Percentiles rank a stretch among this genome's conserved stretches.
Conservation (phyloP, 1,140 invertebrate species). For the Lordiphosa collinella region DNA sequence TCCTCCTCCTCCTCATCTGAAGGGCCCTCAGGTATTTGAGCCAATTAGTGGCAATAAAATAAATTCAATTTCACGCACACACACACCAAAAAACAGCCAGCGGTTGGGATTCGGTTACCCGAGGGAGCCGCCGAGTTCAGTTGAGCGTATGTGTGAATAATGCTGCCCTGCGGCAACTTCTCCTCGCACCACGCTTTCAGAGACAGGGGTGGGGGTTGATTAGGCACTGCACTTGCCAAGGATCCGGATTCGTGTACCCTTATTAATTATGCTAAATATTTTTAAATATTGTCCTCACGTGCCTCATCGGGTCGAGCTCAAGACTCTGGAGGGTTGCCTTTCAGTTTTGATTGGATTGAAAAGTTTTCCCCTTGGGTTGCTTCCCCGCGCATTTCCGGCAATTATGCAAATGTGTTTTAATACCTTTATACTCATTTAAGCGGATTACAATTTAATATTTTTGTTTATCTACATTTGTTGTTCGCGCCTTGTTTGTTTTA, state of each 20-base stretch:
- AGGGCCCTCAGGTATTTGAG: slow-evolving; percentile 71
- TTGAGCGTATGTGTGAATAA: slow-evolving; percentile 76
- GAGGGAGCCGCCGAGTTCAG: slow-evolving; percentile 21
- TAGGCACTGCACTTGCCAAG: slow-evolving; percentile 66
- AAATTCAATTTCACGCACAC: slow-evolving; percentile 75
- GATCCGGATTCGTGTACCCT: slow-evolving; percentile 23
- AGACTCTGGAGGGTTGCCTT: slow-evolving; percentile 45
- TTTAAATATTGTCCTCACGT: slow-evolving; percentile 80
- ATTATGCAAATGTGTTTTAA: slow-evolving; percentile 79
- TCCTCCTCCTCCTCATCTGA: too few species aligned
- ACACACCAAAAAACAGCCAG: slow-evolving; percentile 23
- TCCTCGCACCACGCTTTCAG: slow-evolving; percentile 17
- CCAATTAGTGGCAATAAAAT: slow-evolving; percentile 79
- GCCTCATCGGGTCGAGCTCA: slow-evolving; percentile 20
- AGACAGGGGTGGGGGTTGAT: slow-evolving; percentile 64
- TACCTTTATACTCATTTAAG: slow-evolving; percentile 78
- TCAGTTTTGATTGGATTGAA: slow-evolving; percentile 68
- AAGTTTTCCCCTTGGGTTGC: slow-evolving; percentile 16
- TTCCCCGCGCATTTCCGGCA: slow-evolving; percentile 31
- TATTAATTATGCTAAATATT: slow-evolving; percentile 79
- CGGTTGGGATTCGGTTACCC: not conserved
- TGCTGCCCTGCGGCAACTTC: slow-evolving; percentile 52
- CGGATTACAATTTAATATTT: slow-evolving; percentile 80
- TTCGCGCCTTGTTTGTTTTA: slow-evolving; percentile 15
- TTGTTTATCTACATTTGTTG: slow-evolving; percentile 59